Evolutionary conservation across 2,888 invertebrate species (phyloP).

Genomic region (Koerneria pararmatus): DNA sequence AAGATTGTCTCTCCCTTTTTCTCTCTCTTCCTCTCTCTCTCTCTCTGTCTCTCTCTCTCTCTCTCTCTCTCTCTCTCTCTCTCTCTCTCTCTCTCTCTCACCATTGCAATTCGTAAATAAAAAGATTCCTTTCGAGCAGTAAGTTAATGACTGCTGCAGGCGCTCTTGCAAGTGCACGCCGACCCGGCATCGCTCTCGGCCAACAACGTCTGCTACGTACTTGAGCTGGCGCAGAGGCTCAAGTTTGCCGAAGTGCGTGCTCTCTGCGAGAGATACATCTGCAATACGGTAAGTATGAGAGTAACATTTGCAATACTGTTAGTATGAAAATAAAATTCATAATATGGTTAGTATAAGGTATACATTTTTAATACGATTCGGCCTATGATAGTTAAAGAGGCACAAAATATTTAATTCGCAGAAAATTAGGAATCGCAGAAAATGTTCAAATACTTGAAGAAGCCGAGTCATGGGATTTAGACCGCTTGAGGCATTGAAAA

Average conservation of each 20-base stretch:
- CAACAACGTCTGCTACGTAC: slow-evolving; percentile 1
- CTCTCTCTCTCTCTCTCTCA: neutral
- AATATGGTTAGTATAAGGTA: neutral
- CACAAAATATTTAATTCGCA: no score
- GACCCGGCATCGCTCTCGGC: slow-evolving; percentile 6
- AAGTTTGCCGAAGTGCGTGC: slow-evolving; percentile 11
- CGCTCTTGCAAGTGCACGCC: slow-evolving; percentile 1
- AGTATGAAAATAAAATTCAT: neutral
- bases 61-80: neutral
- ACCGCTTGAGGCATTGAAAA: no score
- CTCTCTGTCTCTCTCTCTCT: neutral
- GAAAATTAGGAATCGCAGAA: no score
- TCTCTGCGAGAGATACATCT: slow-evolving; percentile 18
- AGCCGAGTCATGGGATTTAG: no score
- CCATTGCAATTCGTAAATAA: no score
- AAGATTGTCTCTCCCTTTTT: no score
- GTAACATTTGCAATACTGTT: neutral
- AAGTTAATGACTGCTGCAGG: neutral
- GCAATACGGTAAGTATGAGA: slow-evolving; percentile 12
- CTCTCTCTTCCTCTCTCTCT: neutral
- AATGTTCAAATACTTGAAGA: no score
- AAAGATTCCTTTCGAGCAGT: neutral
- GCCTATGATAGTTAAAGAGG: no score
- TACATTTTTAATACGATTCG: no score
- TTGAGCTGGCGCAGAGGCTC: slow-evolving; percentile 11